A percentile compares a stretch with the other conserved stretches of the same genome.
phyloP scores from a whole-genome alignment of 1,140 invertebrate species.

The Scaptodrosophila lebanonensis region DNA sequence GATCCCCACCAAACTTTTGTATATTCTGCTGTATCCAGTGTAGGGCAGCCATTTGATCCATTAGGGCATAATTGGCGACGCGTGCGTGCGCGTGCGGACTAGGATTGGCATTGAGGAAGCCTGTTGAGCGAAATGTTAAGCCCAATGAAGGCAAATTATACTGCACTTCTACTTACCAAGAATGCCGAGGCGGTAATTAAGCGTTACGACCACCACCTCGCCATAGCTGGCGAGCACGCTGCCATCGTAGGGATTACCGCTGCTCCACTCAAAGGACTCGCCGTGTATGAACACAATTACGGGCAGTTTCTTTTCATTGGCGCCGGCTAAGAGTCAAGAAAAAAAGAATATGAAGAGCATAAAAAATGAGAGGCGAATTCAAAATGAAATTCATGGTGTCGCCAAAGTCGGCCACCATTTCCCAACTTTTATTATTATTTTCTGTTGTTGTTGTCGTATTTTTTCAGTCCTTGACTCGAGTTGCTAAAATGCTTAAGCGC shows the following conservation, averaged over 20 bases:
- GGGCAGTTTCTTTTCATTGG: slow-evolving; percentile 83
- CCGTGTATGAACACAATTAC: slow-evolving; percentile 96
- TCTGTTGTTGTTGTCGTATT: too few relatives aligned
- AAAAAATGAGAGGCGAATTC: slow-evolving; percentile 16
- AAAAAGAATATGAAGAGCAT: slow-evolving; percentile 2
- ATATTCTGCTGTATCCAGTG: slow-evolving; percentile 96
- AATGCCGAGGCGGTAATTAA: slow-evolving; percentile 97
- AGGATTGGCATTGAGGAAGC: slow-evolving; percentile 91
- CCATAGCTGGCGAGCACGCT: slow-evolving; percentile 93
- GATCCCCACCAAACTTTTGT: slow-evolving; percentile 91
- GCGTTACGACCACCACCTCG: slow-evolving; percentile 94
- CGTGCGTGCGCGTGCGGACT: slow-evolving; percentile 87
- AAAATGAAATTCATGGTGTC: slow-evolving; percentile 18
- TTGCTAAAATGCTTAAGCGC: slow-evolving; percentile 39
- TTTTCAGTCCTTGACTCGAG: slow-evolving; percentile 3
- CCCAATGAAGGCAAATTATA: neutral
- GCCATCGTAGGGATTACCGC: slow-evolving; percentile 96
- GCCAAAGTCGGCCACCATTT: neutral
- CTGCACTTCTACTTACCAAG: slow-evolving; percentile 79
- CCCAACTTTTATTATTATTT: too few relatives aligned
- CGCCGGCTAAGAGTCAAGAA: slow-evolving; percentile 76
- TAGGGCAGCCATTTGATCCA: slow-evolving; percentile 94
- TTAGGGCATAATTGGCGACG: slow-evolving; percentile 93
- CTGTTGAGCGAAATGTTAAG: slow-evolving; percentile 76
- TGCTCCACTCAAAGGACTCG: slow-evolving; percentile 96